Evolutionary conservation across 2,113 vertebrate species (phyloP).

Genomic region (Dinomys branickii): DNA sequence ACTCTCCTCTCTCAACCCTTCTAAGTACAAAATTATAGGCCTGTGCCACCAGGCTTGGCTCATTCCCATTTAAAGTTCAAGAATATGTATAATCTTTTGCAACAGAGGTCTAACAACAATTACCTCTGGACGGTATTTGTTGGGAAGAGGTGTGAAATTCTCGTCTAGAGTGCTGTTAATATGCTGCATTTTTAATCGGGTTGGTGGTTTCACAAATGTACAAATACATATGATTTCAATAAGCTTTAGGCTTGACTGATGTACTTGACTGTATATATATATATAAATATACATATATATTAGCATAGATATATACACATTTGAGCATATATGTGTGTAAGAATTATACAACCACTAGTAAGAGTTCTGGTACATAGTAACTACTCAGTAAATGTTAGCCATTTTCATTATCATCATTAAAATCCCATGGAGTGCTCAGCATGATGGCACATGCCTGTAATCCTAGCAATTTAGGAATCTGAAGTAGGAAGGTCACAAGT

Average conservation of each 20-base stretch:
- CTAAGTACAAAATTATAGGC: background rate
- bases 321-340: background rate
- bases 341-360: background rate
- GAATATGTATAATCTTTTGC: background rate
- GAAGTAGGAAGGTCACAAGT: background rate
- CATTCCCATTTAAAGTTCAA: background rate
- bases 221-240: background rate
- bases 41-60: background rate
- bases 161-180: background rate
- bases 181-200: background rate
- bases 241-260: background rate
- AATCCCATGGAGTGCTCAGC: background rate
- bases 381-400: background rate
- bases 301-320: background rate
- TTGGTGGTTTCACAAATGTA: background rate
- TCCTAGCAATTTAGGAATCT: background rate
- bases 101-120: background rate
- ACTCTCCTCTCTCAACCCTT: background rate
- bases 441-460: background rate
- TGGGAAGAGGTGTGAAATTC: background rate
- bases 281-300: background rate
- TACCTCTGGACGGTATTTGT: background rate
- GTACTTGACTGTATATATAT: background rate
- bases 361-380: background rate
- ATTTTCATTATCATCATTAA: background rate